Percentiles rank a stretch among this genome's conserved stretches.
These are phyloP conservation scores for Triops cancriformis DNA, from an alignment of 1,140 invertebrate species.

Conservation along the genomic window DNA sequence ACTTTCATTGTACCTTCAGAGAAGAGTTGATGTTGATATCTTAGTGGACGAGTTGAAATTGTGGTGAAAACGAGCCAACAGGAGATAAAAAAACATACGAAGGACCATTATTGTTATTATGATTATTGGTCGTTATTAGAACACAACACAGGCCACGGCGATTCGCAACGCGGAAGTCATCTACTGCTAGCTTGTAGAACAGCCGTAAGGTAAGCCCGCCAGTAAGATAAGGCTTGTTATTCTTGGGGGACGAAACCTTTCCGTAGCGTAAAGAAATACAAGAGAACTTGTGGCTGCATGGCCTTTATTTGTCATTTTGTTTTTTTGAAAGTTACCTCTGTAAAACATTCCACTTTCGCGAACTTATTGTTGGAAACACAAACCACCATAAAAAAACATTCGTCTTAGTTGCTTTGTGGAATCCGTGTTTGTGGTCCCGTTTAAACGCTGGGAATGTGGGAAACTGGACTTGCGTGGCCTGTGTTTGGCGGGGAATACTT, in stretches of 20 bases:
- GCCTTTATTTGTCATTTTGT: neutral
- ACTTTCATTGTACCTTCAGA: neutral
- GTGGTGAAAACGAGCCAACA: neutral
- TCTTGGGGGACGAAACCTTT: neutral
- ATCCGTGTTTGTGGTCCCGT: neutral
- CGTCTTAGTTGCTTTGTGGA: neutral
- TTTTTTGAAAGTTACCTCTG: neutral
- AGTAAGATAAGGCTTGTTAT: constrained; percentile 1
- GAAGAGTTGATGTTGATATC: neutral
- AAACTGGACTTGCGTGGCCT: constrained; percentile 11
- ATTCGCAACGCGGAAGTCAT: neutral
- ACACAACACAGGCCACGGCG: constrained; percentile 7
- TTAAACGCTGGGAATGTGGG: constrained; percentile 5
- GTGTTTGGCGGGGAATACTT: neutral
- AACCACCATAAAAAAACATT: too few relatives aligned
- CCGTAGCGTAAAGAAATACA: neutral
- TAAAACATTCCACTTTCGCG: neutral
- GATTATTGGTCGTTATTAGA: neutral
- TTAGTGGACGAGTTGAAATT: neutral
- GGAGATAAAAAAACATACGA: neutral
- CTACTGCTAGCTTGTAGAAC: neutral
- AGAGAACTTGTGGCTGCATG: neutral
- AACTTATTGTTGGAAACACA: neutral
- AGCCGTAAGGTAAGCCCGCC: neutral
- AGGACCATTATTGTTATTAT: neutral